Conservation (phyloP, 1,140 invertebrate genomes). For the Drosophila malerkotliana region DNA sequence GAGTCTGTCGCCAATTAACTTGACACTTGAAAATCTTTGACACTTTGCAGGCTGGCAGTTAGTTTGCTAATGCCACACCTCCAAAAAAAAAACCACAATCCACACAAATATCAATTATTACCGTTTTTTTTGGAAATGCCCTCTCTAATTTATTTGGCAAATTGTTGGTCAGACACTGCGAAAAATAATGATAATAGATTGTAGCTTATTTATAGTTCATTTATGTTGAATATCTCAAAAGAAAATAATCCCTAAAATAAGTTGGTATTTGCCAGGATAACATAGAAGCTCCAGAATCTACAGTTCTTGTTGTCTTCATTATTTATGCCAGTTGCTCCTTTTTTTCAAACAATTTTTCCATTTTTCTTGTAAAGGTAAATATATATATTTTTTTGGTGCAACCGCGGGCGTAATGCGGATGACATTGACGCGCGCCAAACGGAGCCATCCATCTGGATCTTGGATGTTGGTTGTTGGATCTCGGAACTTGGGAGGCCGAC, state of each 20-base stretch:
- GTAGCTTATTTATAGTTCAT: too few species aligned
- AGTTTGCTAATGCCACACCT: conserved; percentile 41
- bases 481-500: background rate
- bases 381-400: conserved; percentile 7
- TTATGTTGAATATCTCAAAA: too few species aligned
- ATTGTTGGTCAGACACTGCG: background rate
- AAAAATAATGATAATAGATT: background rate
- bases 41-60: conserved; percentile 29
- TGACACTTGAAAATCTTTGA: conserved; percentile 31
- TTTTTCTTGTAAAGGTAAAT: background rate
- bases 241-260: too few species aligned
- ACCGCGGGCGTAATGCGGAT: conserved; percentile 59
- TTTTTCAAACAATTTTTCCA: background rate
- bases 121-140: conserved; percentile 16
- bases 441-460: conserved; percentile 42
- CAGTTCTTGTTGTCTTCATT: background rate
- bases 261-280: too few species aligned
- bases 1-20: conserved; percentile 15
- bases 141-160: background rate
- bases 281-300: too few species aligned
- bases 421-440: conserved; percentile 68
- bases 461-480: conserved; percentile 14
- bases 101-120: conserved; percentile 74
- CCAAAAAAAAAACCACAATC: conserved; percentile 32
- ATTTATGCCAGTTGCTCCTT: background rate